Percentiles rank a stretch among this genome's conserved stretches.
These are phyloP conservation scores for Drosophila baimaii DNA, from an alignment of 1,140 invertebrate species.

Conservation along the genomic window DNA sequence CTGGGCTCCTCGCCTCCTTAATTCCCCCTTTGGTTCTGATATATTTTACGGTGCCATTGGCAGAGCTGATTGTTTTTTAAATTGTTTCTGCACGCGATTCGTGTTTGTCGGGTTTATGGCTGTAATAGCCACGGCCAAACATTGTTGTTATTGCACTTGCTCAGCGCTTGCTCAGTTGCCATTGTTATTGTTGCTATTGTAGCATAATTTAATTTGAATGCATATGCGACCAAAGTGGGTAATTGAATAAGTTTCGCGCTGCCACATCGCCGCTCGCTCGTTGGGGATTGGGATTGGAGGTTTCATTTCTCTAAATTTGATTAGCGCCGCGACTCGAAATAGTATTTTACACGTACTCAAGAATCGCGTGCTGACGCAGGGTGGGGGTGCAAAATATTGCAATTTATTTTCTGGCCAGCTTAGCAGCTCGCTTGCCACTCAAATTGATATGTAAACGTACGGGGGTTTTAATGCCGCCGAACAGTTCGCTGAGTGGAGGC, in stretches of 20 bases:
- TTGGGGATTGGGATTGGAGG: slow-evolving; percentile 30
- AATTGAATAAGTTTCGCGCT: slow-evolving; percentile 77
- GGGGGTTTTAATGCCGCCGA: slow-evolving; percentile 52
- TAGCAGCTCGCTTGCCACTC: slow-evolving; percentile 23
- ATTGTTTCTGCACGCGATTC: slow-evolving; percentile 82
- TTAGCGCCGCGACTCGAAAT: slow-evolving; percentile 63
- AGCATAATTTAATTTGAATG: slow-evolving; percentile 83
- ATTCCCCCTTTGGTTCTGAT: no score
- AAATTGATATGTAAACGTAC: slow-evolving; percentile 67
- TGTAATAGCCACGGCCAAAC: slow-evolving; percentile 73
- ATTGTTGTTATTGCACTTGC: slow-evolving; percentile 53
- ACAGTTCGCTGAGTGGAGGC: slow-evolving; percentile 53
- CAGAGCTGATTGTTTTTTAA: slow-evolving; percentile 81
- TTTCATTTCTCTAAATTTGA: slow-evolving; percentile 69
- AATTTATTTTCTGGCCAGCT: slow-evolving; percentile 55
- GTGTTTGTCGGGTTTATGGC: slow-evolving; percentile 81
- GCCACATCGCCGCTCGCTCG: slow-evolving; percentile 21
- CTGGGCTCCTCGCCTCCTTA: not conserved
- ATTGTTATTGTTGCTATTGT: slow-evolving; percentile 42
- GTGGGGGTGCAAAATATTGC: slow-evolving; percentile 29
- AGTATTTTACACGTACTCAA: slow-evolving; percentile 51
- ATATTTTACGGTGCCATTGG: slow-evolving; percentile 69
- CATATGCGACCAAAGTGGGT: slow-evolving; percentile 76
- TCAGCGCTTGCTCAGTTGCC: not conserved
- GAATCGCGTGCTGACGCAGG: slow-evolving; percentile 26